A percentile compares a stretch with the other conserved stretches of the same genome.
Evolutionary conservation across 2,888 invertebrate species (phyloP).

Genomic region (Rhagium mordax): DNA sequence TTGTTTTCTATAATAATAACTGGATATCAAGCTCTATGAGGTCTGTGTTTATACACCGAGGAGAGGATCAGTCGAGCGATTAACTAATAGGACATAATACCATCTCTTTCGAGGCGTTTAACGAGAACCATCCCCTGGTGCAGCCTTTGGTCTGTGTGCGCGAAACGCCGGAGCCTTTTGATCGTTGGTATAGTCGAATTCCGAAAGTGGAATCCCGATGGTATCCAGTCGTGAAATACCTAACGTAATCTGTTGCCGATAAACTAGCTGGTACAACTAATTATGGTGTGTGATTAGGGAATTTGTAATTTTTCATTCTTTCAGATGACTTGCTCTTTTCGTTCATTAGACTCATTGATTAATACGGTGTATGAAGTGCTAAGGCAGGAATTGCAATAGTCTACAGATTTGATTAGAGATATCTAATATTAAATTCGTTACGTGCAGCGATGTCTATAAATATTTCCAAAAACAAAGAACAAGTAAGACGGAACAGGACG

Average conservation of each 20-base stretch:
- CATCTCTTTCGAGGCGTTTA: not conserved
- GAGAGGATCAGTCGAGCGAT: not conserved
- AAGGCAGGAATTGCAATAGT: too few species aligned
- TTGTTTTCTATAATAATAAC: not conserved
- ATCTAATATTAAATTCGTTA: too few species aligned
- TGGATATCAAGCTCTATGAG: not conserved
- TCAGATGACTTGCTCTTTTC: not conserved
- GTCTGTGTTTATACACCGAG: not conserved
- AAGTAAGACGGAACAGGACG: too few species aligned
- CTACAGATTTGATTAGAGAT: too few species aligned
- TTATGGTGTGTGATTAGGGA: not conserved
- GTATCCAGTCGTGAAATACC: not conserved
- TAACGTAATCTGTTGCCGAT: not conserved
- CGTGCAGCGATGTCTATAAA: too few species aligned
- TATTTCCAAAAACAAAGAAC: too few species aligned
- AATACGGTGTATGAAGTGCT: not conserved
- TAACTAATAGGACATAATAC: not conserved
- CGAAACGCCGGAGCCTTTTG: not conserved
- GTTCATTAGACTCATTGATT: not conserved
- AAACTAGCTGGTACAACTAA: not conserved
- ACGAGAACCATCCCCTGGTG: not conserved
- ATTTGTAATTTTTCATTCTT: not conserved
- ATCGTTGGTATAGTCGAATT: not conserved
- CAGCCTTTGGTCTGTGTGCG: not conserved
- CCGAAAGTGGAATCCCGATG: not conserved